These are phyloP conservation scores for Pilophorus perplexus DNA, from an alignment of 2,888 invertebrate species.

Conservation along the genomic window DNA sequence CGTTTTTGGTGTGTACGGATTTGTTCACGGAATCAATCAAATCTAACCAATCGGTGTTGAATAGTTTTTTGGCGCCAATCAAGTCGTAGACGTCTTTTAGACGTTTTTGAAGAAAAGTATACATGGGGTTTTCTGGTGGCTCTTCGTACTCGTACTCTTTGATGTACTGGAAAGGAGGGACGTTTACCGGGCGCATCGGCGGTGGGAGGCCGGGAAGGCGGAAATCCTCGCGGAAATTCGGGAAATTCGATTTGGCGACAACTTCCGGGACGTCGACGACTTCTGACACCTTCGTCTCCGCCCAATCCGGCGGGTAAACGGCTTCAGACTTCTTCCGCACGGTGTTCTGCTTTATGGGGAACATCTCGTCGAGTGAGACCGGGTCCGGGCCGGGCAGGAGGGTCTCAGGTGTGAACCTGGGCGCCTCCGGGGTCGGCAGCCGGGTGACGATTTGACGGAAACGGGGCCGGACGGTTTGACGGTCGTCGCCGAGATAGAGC, in stretches of 20 bases:
- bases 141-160: conserved; percentile 13
- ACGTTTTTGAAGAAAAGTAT: conserved; percentile 57
- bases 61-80: conserved; percentile 52
- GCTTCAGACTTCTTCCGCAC: conserved; percentile 30
- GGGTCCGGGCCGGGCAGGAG: conserved; percentile 37
- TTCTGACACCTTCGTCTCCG: not conserved
- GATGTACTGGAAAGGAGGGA: conserved; percentile 38
- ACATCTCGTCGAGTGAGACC: conserved; percentile 26
- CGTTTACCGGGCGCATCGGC: not conserved
- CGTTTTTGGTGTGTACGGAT: conserved; percentile 57
- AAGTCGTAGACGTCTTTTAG: conserved; percentile 58
- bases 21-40: conserved; percentile 57
- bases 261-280: conserved; percentile 44
- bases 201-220: conserved; percentile 22
- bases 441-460: conserved; percentile 35
- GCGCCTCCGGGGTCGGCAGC: conserved; percentile 35
- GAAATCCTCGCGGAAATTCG: conserved; percentile 52
- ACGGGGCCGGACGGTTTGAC: conserved; percentile 25
- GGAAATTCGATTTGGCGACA: conserved; percentile 51
- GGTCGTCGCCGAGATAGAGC: conserved; percentile 48
- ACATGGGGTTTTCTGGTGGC: conserved; percentile 51
- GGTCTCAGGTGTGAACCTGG: not conserved
- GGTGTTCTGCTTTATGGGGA: conserved; percentile 26
- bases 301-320: not conserved
- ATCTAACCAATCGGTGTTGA: conserved; percentile 50